Percentiles rank a stretch among this genome's conserved stretches.
These are phyloP conservation scores for Drosophila mauritiana DNA, from an alignment of 1,140 invertebrate genomes.

Conservation along the genomic window DNA sequence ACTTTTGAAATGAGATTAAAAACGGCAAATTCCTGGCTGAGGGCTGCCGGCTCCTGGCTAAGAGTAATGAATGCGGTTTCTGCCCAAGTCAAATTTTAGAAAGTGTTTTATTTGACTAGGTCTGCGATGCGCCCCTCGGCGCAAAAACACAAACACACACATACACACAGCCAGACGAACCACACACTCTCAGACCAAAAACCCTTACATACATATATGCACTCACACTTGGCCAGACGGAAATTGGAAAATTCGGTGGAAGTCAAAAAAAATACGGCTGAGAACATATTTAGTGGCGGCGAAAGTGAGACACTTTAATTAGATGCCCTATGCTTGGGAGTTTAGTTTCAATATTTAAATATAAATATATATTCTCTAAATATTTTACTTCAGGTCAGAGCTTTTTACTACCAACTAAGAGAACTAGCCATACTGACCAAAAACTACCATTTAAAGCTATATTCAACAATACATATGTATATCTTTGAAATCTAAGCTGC, in stretches of 20 bases:
- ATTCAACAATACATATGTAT: background rate
- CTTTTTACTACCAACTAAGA: too few species aligned
- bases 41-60: constrained; percentile 68
- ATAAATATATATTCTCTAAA: background rate
- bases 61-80: constrained; percentile 83
- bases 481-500: constrained; percentile 7
- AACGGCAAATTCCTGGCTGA: constrained; percentile 80
- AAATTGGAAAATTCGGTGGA: constrained; percentile 29
- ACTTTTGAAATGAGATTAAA: constrained; percentile 83
- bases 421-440: too few species aligned
- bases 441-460: too few species aligned
- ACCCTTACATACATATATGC: constrained; percentile 1
- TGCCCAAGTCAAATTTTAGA: constrained; percentile 83
- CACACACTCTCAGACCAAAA: background rate
- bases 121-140: constrained; percentile 42
- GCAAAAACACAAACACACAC: background rate
- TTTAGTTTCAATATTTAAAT: background rate
- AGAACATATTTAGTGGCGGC: constrained; percentile 5
- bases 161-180: constrained; percentile 9
- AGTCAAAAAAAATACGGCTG: constrained; percentile 4
- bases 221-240: constrained; percentile 8
- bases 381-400: too few species aligned
- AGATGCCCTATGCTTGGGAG: background rate
- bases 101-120: constrained; percentile 83
- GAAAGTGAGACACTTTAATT: constrained; percentile 4